Conservation (phyloP, 2,797 vertebrate genomes). For the Danio jaintianensis region DNA sequence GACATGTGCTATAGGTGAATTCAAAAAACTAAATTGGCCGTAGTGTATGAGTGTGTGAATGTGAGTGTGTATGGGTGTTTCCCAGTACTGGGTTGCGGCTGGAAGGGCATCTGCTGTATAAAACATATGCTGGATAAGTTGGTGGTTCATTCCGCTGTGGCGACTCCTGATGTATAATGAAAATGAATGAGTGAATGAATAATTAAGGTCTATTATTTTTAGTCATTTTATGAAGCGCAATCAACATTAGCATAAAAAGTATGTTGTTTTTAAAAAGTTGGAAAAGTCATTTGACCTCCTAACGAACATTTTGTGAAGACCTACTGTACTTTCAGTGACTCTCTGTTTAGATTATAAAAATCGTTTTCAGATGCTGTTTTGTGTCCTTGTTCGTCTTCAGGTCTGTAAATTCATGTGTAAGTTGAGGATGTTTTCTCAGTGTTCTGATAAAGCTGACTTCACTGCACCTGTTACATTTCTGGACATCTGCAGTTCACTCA, state of each 20-base stretch:
- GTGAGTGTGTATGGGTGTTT: too few species aligned
- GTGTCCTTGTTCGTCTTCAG: neutral
- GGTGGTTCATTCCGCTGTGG: too few species aligned
- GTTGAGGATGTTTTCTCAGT: constrained; percentile 9
- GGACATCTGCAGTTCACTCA: constrained; percentile 35
- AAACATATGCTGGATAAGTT: too few species aligned
- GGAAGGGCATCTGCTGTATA: too few species aligned
- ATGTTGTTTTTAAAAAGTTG: neutral
- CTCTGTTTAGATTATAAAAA: neutral
- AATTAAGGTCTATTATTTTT: too few species aligned
- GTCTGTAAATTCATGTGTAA: neutral
- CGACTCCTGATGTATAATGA: too few species aligned
- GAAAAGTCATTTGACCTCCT: neutral
- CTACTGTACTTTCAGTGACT: neutral
- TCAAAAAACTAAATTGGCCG: too few species aligned
- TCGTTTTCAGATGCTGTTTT: neutral
- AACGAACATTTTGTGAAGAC: neutral
- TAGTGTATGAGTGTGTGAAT: too few species aligned
- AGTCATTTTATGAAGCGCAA: too few species aligned
- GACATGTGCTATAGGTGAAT: too few species aligned
- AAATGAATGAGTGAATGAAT: too few species aligned
- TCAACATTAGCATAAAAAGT: neutral
- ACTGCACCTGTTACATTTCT: constrained; percentile 53
- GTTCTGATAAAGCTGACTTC: constrained; percentile 47
- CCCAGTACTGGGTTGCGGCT: too few species aligned